These are phyloP conservation scores for Heliconius ismenius DNA, from an alignment of 2,888 invertebrate genomes.

Conservation along the genomic window DNA sequence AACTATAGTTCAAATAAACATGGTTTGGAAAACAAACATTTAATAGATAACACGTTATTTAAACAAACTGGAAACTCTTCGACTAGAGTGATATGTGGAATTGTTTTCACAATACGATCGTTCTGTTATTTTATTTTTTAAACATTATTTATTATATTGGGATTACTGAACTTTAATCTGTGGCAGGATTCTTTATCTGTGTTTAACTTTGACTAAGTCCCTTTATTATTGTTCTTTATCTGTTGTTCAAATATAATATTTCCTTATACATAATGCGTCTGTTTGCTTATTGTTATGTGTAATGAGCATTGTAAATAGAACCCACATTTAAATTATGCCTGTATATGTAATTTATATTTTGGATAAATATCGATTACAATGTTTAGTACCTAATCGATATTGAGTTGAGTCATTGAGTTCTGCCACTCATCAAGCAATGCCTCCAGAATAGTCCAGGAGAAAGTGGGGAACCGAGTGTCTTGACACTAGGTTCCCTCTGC, in stretches of 20 bases:
- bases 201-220: conserved; percentile 5
- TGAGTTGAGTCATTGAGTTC: too few relatives aligned
- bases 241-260: conserved; percentile 4
- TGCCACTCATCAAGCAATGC: too few relatives aligned
- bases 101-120: conserved; percentile 5
- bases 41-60: conserved; percentile 7
- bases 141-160: conserved; percentile 10
- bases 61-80: not conserved
- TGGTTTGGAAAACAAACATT: conserved; percentile 26
- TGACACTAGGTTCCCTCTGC: too few relatives aligned
- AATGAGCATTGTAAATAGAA: conserved; percentile 5
- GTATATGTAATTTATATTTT: not conserved
- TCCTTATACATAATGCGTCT: not conserved
- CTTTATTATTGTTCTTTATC: conserved; percentile 9
- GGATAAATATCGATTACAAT: too few relatives aligned
- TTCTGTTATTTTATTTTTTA: not conserved
- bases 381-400: too few relatives aligned
- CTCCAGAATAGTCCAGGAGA: too few relatives aligned
- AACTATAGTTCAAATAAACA: conserved; percentile 30
- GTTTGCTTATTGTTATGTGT: not conserved
- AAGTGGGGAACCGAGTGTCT: too few relatives aligned
- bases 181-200: conserved; percentile 17
- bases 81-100: not conserved
- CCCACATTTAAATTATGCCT: not conserved
- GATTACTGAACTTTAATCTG: conserved; percentile 27